A percentile compares a stretch with the other conserved stretches of the same genome.
Conservation (phyloP, 2,888 invertebrate species). For the Tribolium freemani region DNA sequence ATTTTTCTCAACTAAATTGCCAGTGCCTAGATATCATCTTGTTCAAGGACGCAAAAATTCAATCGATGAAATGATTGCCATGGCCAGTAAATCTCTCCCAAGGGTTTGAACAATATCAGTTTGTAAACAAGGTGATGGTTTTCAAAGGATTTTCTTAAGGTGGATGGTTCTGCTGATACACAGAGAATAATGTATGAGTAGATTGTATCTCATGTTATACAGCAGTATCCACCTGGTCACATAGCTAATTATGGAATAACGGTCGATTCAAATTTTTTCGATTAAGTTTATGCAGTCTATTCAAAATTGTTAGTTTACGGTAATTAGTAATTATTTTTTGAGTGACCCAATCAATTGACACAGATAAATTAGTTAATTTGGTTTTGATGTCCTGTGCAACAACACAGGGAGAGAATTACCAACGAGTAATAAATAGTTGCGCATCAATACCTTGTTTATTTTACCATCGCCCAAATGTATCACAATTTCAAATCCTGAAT, state of each 20-base stretch:
- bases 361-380: slow-evolving; percentile 26
- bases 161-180: neutral
- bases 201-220: neutral
- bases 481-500: neutral
- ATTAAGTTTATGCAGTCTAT: neutral
- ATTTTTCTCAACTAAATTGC: neutral
- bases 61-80: slow-evolving; percentile 4
- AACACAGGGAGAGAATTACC: slow-evolving; percentile 18
- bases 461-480: neutral
- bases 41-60: slow-evolving; percentile 6
- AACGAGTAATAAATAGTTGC: slow-evolving; percentile 31
- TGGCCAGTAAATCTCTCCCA: slow-evolving; percentile 20
- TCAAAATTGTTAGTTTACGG: neutral
- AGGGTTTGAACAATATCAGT: slow-evolving; percentile 27
- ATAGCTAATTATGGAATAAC: too few relatives aligned
- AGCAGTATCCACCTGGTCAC: neutral
- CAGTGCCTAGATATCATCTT: neutral
- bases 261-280: neutral
- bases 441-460: slow-evolving; percentile 26
- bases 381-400: slow-evolving; percentile 14
- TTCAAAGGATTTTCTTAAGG: slow-evolving; percentile 13
- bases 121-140: slow-evolving; percentile 21
- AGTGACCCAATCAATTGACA: slow-evolving; percentile 9
- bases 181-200: neutral
- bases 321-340: slow-evolving; percentile 11